Conservation (phyloP, 2,797 vertebrate genomes). For the Salmo trutta region DNA sequence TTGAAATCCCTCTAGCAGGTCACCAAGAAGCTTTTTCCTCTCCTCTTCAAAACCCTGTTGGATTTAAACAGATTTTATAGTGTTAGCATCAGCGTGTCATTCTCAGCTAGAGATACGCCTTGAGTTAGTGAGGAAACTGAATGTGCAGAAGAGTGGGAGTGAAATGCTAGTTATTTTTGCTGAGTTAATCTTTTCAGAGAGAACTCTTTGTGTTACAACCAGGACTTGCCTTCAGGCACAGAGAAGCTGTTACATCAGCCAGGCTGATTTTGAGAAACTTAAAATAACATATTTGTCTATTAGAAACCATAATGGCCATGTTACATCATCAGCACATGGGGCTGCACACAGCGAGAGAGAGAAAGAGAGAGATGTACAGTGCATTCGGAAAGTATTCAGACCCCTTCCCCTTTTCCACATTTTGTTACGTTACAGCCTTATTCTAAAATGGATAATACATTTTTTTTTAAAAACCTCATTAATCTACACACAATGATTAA, state of each 20-base stretch:
- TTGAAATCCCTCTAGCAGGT: slow-evolving; percentile 8
- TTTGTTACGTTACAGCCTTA: no score
- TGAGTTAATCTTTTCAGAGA: not conserved
- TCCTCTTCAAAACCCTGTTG: not conserved
- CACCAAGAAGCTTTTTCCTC: slow-evolving; percentile 22
- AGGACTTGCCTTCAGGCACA: slow-evolving; percentile 22
- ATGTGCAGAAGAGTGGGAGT: slow-evolving; percentile 1
- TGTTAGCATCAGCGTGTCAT: not conserved
- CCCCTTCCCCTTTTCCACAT: no score
- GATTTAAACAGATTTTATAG: not conserved
- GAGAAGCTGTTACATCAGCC: not conserved
- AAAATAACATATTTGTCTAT: not conserved
- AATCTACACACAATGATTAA: no score
- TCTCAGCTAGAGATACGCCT: not conserved
- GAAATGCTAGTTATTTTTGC: not conserved
- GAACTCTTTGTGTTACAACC: slow-evolving; percentile 6
- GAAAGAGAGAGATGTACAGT: not conserved
- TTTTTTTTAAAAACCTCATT: no score
- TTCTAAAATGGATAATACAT: no score
- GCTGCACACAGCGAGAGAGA: not conserved
- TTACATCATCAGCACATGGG: not conserved
- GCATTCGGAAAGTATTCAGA: no score
- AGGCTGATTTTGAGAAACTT: not conserved
- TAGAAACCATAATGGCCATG: not conserved
- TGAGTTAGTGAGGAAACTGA: not conserved